These are phyloP conservation scores for Phalera bucephala DNA, from an alignment of 2,888 invertebrate species.

Conservation along the genomic window DNA sequence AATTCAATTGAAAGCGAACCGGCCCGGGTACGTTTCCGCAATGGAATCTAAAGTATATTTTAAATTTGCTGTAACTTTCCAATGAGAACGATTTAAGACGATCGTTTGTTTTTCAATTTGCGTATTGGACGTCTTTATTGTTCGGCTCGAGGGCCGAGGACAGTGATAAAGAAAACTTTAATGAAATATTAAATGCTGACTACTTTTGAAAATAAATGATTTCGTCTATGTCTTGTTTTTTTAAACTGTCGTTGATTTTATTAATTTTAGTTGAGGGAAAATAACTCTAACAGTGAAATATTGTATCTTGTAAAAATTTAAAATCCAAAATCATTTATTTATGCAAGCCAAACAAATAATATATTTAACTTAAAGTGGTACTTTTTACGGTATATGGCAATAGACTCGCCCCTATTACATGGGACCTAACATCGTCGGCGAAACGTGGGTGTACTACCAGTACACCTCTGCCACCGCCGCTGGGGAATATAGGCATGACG, in stretches of 20 bases:
- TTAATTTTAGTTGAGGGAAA: too few species aligned
- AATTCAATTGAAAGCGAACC: slow-evolving; percentile 42
- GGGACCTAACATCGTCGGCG: too few species aligned
- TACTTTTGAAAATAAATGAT: slow-evolving; percentile 6
- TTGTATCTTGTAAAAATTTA: too few species aligned
- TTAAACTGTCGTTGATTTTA: slow-evolving; percentile 7
- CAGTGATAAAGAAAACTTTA: slow-evolving; percentile 9
- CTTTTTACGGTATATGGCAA: too few species aligned
- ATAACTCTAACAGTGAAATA: too few species aligned
- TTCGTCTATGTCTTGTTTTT: slow-evolving; percentile 5
- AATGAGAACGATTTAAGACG: slow-evolving; percentile 52
- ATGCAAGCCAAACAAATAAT: too few species aligned
- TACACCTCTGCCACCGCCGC: too few species aligned
- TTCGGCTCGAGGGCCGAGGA: slow-evolving; percentile 20
- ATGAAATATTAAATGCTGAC: slow-evolving; percentile 17
- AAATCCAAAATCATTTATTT: too few species aligned
- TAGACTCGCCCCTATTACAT: too few species aligned
- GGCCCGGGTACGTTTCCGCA: slow-evolving; percentile 38
- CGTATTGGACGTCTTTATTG: slow-evolving; percentile 38
- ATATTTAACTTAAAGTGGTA: too few species aligned
- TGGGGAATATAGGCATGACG: too few species aligned
- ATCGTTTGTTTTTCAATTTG: slow-evolving; percentile 57
- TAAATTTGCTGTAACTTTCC: slow-evolving; percentile 57
- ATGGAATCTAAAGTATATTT: slow-evolving; percentile 48
- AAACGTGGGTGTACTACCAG: too few species aligned